phyloP scores from a whole-genome alignment of 2,113 vertebrate genomes.

The Xenus cinereus region DNA sequence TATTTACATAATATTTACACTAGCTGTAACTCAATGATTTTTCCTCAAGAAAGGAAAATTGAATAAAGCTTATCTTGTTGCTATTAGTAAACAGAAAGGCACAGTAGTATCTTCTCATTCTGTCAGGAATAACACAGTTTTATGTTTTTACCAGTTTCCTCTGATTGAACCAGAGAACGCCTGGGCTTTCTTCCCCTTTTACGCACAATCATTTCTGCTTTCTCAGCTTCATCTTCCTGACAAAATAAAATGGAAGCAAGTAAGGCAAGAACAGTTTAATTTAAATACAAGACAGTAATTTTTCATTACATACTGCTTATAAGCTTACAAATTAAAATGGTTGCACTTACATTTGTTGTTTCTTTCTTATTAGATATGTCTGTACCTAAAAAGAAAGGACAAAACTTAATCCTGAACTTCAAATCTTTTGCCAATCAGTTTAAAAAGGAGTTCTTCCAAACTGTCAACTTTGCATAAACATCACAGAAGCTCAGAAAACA shows the following conservation, averaged over 20 bases:
- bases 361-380: conserved; percentile 64
- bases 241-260: background rate
- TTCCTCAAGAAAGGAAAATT: conserved; percentile 42
- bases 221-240: conserved; percentile 72
- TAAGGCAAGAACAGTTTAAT: background rate
- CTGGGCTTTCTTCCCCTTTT: conserved; percentile 76
- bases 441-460: background rate
- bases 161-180: conserved; percentile 51
- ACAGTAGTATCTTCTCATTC: background rate
- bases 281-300: background rate
- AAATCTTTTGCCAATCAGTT: background rate
- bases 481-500: background rate
- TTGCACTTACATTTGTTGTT: conserved; percentile 67
- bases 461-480: background rate
- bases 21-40: conserved; percentile 51
- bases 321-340: background rate
- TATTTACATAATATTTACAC: conserved; percentile 71
- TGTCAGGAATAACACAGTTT: background rate
- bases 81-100: conserved; percentile 35
- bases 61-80: conserved; percentile 40
- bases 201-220: conserved; percentile 16
- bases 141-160: conserved; percentile 79
- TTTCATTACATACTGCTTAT: background rate
- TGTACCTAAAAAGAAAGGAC: conserved; percentile 43
- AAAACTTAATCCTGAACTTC: background rate